phyloP scores from a whole-genome alignment of 2,113 vertebrate species.

The Fulica atra region DNA sequence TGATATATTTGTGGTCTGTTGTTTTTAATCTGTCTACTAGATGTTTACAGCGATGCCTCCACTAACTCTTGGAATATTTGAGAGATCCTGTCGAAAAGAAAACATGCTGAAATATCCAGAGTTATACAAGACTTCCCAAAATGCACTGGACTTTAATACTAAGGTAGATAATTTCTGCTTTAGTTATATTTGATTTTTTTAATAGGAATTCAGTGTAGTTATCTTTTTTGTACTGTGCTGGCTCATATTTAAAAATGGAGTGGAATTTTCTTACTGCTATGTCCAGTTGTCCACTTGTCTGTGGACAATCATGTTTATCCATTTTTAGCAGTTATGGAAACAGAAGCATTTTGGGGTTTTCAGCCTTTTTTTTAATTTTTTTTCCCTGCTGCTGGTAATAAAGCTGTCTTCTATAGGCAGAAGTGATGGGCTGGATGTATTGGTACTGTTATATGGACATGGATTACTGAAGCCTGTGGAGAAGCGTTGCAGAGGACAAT shows the following conservation, averaged over 20 bases:
- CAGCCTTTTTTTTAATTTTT: neutral
- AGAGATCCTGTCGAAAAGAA: slow-evolving; percentile 94
- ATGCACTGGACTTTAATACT: slow-evolving; percentile 96
- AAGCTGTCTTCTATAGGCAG: slow-evolving; percentile 72
- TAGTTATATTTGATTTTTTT: neutral
- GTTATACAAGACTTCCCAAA: slow-evolving; percentile 97
- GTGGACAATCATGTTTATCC: neutral
- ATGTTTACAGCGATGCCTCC: slow-evolving; percentile 97
- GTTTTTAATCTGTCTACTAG: slow-evolving; percentile 50
- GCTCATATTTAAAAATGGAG: neutral
- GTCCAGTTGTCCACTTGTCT: neutral
- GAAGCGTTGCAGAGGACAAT: slow-evolving; percentile 64
- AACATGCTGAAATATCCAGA: slow-evolving; percentile 99
- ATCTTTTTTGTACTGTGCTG: neutral
- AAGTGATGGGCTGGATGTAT: slow-evolving; percentile 28
- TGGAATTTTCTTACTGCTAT: neutral
- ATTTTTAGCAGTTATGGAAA: neutral
- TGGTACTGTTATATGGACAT: slow-evolving; percentile 71
- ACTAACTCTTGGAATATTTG: slow-evolving; percentile 96
- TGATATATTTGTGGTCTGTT: neutral
- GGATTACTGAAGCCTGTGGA: slow-evolving; percentile 72
- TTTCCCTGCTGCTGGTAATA: slow-evolving; percentile 69
- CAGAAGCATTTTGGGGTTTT: neutral
- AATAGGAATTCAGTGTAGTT: neutral
- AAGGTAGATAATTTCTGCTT: slow-evolving; percentile 80